Evolutionary conservation across 2,113 vertebrate genomes (phyloP).

Genomic region (Cairina moschata): DNA sequence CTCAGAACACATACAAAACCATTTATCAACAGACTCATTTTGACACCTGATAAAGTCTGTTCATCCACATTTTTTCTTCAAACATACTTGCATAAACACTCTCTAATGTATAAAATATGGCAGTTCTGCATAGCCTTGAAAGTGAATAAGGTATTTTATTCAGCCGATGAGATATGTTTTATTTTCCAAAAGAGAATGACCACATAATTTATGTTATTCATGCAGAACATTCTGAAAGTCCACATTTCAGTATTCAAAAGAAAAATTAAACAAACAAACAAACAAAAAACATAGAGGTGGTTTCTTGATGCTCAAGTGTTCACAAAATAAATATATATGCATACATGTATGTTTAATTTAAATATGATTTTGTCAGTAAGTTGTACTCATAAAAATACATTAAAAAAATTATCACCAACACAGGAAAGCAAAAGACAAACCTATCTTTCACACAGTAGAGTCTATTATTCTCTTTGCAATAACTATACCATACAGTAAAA

Average conservation of each 20-base stretch:
- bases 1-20: conserved; percentile 17
- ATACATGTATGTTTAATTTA: neutral
- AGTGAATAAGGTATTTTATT: conserved; percentile 38
- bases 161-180: conserved; percentile 49
- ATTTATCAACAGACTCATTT: conserved; percentile 46
- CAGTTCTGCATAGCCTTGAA: conserved; percentile 19
- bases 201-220: conserved; percentile 65
- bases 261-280: neutral
- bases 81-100: conserved; percentile 49
- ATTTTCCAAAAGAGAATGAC: conserved; percentile 27
- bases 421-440: conserved; percentile 3
- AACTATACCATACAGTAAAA: conserved; percentile 2
- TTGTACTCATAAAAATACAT: neutral
- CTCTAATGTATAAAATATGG: conserved; percentile 28
- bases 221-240: conserved; percentile 8
- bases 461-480: conserved; percentile 1
- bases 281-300: neutral
- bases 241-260: neutral
- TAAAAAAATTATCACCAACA: neutral
- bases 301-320: neutral
- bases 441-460: conserved; percentile 21
- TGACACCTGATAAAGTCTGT: conserved; percentile 58
- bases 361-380: neutral
- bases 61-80: conserved; percentile 22
- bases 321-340: neutral